Evolutionary conservation across 2,797 vertebrate species (phyloP).

Genomic region (Hydrolagus colliei): DNA sequence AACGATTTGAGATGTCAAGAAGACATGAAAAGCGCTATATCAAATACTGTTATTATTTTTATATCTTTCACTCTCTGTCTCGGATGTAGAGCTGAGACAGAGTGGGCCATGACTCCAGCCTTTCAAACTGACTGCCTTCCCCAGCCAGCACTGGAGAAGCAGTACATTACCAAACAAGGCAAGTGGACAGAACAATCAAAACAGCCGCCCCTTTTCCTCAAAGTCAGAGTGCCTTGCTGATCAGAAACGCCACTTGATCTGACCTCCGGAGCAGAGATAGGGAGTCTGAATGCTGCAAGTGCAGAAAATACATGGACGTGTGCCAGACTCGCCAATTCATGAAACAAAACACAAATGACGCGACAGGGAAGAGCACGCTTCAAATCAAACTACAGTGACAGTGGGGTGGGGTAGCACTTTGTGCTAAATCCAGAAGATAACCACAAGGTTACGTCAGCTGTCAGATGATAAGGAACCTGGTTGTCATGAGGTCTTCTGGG

Average conservation of each 20-base stretch:
- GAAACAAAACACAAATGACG: background rate
- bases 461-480: too few species aligned
- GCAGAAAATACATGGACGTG: constrained; percentile 30
- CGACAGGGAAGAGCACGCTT: background rate
- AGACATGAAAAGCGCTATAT: too few species aligned
- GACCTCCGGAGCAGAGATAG: constrained; percentile 31
- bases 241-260: constrained; percentile 26
- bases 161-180: constrained; percentile 88
- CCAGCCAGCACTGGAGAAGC: constrained; percentile 50
- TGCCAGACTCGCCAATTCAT: constrained; percentile 21
- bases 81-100: too few species aligned
- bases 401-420: background rate
- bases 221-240: constrained; percentile 39
- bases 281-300: constrained; percentile 36
- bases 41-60: too few species aligned
- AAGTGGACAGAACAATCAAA: constrained; percentile 39
- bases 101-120: background rate
- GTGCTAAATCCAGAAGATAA: too few species aligned
- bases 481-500: too few species aligned
- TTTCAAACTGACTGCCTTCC: constrained; percentile 36
- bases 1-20: too few species aligned
- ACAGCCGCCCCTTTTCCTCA: constrained; percentile 37
- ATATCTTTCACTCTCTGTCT: background rate
- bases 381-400: background rate
- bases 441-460: too few species aligned